phyloP scores from a whole-genome alignment of 2,888 invertebrate species.

The Zaprionus lineosus region DNA sequence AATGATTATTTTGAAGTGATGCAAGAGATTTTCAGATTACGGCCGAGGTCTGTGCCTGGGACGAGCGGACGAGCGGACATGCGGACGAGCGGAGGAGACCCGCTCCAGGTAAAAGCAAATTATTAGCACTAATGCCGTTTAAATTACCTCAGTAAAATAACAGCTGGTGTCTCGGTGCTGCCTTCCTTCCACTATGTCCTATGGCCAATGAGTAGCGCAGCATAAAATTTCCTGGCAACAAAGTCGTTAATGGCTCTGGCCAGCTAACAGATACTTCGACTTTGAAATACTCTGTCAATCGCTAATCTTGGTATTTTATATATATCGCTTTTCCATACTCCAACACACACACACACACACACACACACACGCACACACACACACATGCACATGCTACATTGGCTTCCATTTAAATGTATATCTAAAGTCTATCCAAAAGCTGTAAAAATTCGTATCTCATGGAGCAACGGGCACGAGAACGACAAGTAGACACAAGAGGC shows the following conservation, averaged over 20 bases:
- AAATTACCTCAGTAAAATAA: constrained; percentile 51
- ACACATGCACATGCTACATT: too few relatives aligned
- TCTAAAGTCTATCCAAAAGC: too few relatives aligned
- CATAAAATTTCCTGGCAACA: constrained; percentile 48
- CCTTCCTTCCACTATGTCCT: not conserved
- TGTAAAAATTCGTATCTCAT: too few relatives aligned
- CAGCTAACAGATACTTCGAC: constrained; percentile 3
- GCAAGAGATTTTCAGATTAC: constrained; percentile 53
- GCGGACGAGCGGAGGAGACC: not conserved
- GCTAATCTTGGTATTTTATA: not conserved
- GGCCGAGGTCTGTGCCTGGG: constrained; percentile 7
- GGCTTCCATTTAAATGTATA: too few relatives aligned
- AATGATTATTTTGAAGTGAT: constrained; percentile 52
- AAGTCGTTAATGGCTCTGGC: constrained; percentile 30
- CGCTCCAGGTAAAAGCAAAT: constrained; percentile 49
- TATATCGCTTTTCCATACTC: too few relatives aligned
- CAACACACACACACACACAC: too few relatives aligned
- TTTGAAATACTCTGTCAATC: constrained; percentile 13
- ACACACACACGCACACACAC: too few relatives aligned
- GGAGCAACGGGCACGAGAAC: too few relatives aligned
- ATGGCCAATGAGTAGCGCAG: constrained; percentile 16
- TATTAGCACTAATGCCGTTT: constrained; percentile 60
- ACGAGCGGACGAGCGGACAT: not conserved
- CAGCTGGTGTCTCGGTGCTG: constrained; percentile 49
- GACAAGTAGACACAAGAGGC: too few relatives aligned